These are phyloP conservation scores for Encarsia formosa DNA, from an alignment of 2,888 invertebrate species.

Conservation along the genomic window DNA sequence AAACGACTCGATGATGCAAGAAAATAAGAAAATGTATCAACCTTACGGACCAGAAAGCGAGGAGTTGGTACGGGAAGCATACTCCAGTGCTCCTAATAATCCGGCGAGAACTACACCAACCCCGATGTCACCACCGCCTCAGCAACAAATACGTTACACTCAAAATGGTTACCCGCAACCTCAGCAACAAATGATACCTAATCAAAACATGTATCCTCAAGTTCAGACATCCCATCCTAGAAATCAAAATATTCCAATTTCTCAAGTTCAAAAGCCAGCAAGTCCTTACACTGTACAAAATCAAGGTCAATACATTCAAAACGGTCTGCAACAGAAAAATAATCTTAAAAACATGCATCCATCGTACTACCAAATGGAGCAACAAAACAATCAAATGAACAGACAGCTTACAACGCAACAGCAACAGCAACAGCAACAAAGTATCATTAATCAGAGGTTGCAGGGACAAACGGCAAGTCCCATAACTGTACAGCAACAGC, in stretches of 20 bases:
- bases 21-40: constrained; percentile 33
- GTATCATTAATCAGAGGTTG: constrained; percentile 38
- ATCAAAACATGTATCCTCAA: constrained; percentile 36
- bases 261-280: constrained; percentile 45
- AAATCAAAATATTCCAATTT: constrained; percentile 40
- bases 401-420: constrained; percentile 44
- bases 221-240: constrained; percentile 41
- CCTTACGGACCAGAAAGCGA: constrained; percentile 32
- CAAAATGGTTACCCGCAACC: constrained; percentile 41
- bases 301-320: constrained; percentile 41
- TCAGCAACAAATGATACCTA: constrained; percentile 10
- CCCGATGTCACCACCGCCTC: constrained; percentile 39
- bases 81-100: constrained; percentile 27
- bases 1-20: constrained; percentile 36
- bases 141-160: constrained; percentile 42
- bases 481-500: constrained; percentile 44
- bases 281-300: constrained; percentile 44
- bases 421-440: constrained; percentile 42
- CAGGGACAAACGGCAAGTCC: constrained; percentile 44
- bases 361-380: constrained; percentile 45
- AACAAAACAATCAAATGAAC: constrained; percentile 49
- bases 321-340: constrained; percentile 39
- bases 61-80: constrained; percentile 37
- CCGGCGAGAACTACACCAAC: constrained; percentile 32
- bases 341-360: constrained; percentile 40